phyloP scores from a whole-genome alignment of 2,888 invertebrate genomes.

The Callinectes sapidus region DNA sequence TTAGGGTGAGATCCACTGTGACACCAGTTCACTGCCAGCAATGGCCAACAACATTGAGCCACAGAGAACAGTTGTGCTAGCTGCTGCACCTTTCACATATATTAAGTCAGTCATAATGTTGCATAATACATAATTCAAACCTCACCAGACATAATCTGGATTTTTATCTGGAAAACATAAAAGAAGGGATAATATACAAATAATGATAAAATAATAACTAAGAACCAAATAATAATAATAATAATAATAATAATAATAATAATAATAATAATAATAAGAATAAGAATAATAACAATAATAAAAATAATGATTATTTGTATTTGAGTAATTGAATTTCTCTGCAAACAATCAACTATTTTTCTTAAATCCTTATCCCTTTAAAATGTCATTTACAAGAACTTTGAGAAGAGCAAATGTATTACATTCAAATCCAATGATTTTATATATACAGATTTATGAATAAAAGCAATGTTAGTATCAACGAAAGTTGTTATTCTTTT shows the following conservation, averaged over 20 bases:
- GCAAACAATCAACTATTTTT: background rate
- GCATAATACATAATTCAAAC: background rate
- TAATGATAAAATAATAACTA: background rate
- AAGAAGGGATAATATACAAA: background rate
- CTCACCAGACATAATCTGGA: background rate
- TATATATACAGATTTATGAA: background rate
- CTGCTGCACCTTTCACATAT: background rate
- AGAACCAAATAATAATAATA: background rate
- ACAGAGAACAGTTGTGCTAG: conserved; percentile 26
- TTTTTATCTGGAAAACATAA: background rate
- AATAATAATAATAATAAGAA: background rate
- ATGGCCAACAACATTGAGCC: conserved; percentile 14
- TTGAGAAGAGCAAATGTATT: background rate
- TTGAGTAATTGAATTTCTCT: background rate
- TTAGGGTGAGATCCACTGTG: background rate
- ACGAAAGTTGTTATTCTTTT: background rate
- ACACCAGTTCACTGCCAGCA: conserved; percentile 13
- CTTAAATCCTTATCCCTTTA: background rate
- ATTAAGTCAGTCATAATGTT: background rate
- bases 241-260: background rate
- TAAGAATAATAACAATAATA: too few species aligned
- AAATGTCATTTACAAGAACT: background rate
- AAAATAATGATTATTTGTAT: background rate
- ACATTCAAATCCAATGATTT: background rate
- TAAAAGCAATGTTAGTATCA: conserved; percentile 2